Percentiles rank a stretch among this genome's conserved stretches.
Conservation (phyloP, 1,140 invertebrate species). For the Atta cephalotes region DNA sequence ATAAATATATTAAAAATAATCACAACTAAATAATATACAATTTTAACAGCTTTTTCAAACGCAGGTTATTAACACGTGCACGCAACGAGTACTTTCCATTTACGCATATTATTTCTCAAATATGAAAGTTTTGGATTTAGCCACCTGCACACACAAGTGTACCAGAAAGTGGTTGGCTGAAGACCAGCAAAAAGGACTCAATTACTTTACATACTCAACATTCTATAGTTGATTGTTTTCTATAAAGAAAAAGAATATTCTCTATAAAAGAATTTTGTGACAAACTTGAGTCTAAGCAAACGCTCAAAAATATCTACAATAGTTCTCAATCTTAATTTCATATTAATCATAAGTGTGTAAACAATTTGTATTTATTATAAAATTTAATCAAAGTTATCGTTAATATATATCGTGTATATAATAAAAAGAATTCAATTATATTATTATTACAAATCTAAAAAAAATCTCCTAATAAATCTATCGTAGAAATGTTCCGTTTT, state of each 20-base stretch:
- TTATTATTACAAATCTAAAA: neutral
- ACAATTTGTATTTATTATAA: neutral
- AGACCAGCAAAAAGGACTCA: constrained; percentile 9
- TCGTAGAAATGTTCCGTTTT: constrained; percentile 10
- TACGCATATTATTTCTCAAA: constrained; percentile 15
- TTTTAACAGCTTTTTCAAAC: constrained; percentile 8
- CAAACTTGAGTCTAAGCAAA: neutral
- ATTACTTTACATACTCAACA: neutral
- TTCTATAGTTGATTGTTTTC: neutral
- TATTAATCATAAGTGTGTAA: neutral
- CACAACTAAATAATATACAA: neutral
- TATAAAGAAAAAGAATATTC: neutral
- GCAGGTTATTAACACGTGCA: neutral
- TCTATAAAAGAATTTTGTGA: neutral
- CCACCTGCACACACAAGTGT: neutral
- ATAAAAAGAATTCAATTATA: neutral
- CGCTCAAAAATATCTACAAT: neutral
- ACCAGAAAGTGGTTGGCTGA: constrained; percentile 1
- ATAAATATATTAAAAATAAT: constrained; percentile 18
- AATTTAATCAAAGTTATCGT: neutral
- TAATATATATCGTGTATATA: neutral
- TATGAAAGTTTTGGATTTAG: constrained; percentile 22
- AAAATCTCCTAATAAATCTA: constrained; percentile 16
- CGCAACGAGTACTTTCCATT: neutral
- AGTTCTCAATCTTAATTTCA: neutral